Evolutionary conservation across 2,797 vertebrate genomes (phyloP).

Genomic region (Brachyrhaphis roseni): DNA sequence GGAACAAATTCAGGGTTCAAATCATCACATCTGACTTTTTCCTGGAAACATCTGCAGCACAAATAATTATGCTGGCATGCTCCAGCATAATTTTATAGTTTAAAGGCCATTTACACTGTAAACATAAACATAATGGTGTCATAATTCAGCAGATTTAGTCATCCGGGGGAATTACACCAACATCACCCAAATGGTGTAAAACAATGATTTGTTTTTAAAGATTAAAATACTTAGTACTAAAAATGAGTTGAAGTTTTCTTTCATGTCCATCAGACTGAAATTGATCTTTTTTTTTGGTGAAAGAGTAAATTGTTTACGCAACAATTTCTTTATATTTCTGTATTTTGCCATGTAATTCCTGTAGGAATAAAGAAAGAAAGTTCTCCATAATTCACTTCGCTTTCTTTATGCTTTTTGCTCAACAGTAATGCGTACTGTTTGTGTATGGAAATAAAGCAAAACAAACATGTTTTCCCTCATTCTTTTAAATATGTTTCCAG

Average conservation of each 20-base stretch:
- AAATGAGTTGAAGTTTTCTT: not conserved
- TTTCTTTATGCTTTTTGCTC: conserved; percentile 17
- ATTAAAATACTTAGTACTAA: not conserved
- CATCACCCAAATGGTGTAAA: not conserved
- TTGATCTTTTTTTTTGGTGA: not conserved
- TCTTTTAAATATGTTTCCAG: conserved; percentile 15
- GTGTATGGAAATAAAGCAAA: conserved; percentile 43
- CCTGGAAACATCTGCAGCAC: not conserved
- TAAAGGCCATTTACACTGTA: not conserved
- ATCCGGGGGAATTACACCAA: not conserved
- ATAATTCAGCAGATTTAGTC: no score
- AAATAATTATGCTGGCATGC: no score
- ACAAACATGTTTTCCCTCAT: not conserved
- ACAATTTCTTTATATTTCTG: conserved; percentile 4
- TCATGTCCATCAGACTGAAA: not conserved
- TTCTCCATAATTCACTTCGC: not conserved
- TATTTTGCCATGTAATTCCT: not conserved
- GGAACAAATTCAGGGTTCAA: not conserved
- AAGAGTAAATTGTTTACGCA: not conserved
- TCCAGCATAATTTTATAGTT: not conserved
- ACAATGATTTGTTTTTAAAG: not conserved
- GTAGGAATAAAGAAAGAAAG: not conserved
- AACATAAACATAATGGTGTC: conserved; percentile 3
- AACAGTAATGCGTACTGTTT: conserved; percentile 24
- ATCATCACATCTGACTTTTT: not conserved